These are phyloP conservation scores for Parazoanthus darwini DNA, from an alignment of 92 coral and sea anemone species.

Conservation along the genomic window DNA sequence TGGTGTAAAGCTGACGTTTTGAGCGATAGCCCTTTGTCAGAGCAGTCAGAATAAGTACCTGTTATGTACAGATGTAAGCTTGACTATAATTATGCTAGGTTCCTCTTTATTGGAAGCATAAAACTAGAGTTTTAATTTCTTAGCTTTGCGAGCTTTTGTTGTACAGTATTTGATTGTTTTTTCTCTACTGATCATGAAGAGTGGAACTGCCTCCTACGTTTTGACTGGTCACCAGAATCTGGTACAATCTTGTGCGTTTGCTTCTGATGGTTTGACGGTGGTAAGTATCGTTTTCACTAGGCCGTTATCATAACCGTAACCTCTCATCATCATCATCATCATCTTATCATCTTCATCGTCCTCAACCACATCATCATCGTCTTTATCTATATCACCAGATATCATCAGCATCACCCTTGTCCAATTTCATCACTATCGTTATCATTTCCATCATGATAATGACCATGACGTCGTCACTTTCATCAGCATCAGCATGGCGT, in stretches of 20 bases:
- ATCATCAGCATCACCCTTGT: neutral
- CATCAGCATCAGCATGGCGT: neutral
- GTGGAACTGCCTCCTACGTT: constrained; percentile 78
- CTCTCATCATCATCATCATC: neutral
- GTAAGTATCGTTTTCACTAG: constrained; percentile 42
- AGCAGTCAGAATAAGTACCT: too few species aligned
- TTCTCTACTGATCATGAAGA: constrained; percentile 64
- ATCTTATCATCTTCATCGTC: neutral
- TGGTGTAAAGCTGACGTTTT: too few species aligned
- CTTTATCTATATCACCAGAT: neutral
- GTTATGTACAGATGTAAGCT: too few species aligned
- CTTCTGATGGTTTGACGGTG: constrained; percentile 71
- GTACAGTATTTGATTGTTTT: too few species aligned
- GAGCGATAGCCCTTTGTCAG: too few species aligned
- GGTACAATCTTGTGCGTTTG: constrained; percentile 92
- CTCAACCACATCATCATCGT: neutral
- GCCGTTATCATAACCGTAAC: too few species aligned
- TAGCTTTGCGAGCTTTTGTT: neutral
- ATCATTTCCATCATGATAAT: neutral
- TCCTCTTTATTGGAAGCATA: too few species aligned
- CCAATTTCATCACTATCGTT: too few species aligned
- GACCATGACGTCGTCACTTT: neutral
- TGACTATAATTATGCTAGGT: too few species aligned
- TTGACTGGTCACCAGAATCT: constrained; percentile 87
- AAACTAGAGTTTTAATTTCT: neutral